phyloP scores from a whole-genome alignment of 2,113 vertebrate genomes.

The Callorhinus ursinus region DNA sequence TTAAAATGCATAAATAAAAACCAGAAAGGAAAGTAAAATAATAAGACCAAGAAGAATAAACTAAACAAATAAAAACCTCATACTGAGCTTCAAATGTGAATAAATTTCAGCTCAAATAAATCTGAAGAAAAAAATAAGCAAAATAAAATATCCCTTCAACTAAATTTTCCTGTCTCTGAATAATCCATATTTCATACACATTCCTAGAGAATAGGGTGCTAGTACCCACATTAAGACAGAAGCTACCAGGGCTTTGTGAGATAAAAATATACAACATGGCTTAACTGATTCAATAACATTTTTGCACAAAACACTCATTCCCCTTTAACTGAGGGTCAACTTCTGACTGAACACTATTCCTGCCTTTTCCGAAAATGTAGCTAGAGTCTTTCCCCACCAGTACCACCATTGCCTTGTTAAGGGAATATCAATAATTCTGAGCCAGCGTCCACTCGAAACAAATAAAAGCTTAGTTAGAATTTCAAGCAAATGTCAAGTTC shows the following conservation, averaged over 20 bases:
- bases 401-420: not conserved
- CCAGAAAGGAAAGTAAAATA: constrained; percentile 64
- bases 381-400: not conserved
- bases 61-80: not conserved
- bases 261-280: not conserved
- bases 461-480: constrained; percentile 17
- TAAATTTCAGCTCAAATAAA: constrained; percentile 53
- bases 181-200: not conserved
- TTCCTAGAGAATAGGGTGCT: not conserved
- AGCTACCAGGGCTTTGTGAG: not conserved
- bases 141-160: constrained; percentile 10
- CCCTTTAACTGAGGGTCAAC: not conserved
- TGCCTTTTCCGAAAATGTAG: not conserved
- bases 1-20: constrained; percentile 72
- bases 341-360: not conserved
- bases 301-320: not conserved
- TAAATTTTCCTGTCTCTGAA: constrained; percentile 3
- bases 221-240: not conserved
- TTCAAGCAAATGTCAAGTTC: constrained; percentile 49
- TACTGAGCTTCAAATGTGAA: constrained; percentile 13
- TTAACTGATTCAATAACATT: not conserved
- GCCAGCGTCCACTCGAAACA: not conserved
- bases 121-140: not conserved
- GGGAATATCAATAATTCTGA: not conserved
- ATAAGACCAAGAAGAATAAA: constrained; percentile 55